Base-by-base conservation (phyloP, 2,888 invertebrate genomes). In the Drosophila pegasa region DNA sequence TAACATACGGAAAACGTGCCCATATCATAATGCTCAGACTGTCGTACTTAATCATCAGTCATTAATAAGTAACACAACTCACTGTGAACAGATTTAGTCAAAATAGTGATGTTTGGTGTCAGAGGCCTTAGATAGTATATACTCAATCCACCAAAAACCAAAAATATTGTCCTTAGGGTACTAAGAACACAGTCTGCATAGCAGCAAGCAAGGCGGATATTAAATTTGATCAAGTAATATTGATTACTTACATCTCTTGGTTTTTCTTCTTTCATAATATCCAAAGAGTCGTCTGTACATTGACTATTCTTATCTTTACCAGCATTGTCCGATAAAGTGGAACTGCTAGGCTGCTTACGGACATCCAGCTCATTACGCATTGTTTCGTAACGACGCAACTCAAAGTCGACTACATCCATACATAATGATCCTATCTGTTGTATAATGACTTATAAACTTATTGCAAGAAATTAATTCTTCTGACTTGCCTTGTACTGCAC, bases 341-440 rank as follows among this genome's bases (percentile, higher is more conserved):
- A 89, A 27, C 86, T 80, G 9, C 81, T 80, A 1, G 91, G 88
- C 47, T 92, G 92, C 75, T 91, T 91, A 71, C 93, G 93, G 55
- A 94, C 93, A 75, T 95, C 95, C 86, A 95, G 92, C 77, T 95
- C 95, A 54, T 95, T 95, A 89, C 95, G 96, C 98, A 98, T 98
- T 81, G 97, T 96, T 86, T 98, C 98, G 93, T 98, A 98, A 73
- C 99, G 95, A 84, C 96, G 95, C 56, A 99, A 93, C 92, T 99
- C 99, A 93, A 96, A 97, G 90, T 99, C 98, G 75, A 99, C 95
- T 57, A 99, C 96, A 92, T 98, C 98, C 96, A 99, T 97, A 90
- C 98, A 98, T 63, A 99, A 93, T 1, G 99, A 98, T 48, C 99
- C 99, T 90, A 98, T 98, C 95, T 97, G 69, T 47, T 60, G 22